These are phyloP conservation scores for Balearica regulorum DNA, from an alignment of 2,797 vertebrate species.

Conservation along the genomic window DNA sequence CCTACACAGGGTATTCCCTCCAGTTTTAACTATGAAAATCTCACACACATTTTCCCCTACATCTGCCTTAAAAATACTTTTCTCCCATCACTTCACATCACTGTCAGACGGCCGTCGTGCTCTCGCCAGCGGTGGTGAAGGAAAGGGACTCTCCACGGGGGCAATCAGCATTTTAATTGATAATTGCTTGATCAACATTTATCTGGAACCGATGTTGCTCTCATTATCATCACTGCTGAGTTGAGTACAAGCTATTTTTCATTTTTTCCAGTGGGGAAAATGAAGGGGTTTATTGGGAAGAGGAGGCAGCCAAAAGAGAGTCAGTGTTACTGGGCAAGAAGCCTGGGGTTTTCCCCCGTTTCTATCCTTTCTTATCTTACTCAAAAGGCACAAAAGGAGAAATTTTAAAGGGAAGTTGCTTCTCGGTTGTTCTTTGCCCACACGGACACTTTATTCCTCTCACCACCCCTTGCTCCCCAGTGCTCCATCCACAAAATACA, in stretches of 20 bases:
- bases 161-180: background rate
- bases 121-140: background rate
- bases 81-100: background rate
- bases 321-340: background rate
- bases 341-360: background rate
- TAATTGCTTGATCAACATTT: background rate
- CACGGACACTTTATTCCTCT: background rate
- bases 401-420: background rate
- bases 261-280: background rate
- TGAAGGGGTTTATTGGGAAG: background rate
- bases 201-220: background rate
- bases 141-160: background rate
- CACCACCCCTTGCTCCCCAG: fast-evolving
- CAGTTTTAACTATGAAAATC: background rate
- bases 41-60: background rate
- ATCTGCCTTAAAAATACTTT: background rate
- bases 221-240: background rate
- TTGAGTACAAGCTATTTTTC: background rate
- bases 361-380: background rate
- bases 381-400: background rate
- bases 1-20: background rate
- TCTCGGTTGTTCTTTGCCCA: background rate
- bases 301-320: background rate
- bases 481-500: background rate
- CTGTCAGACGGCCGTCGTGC: fast-evolving